phyloP scores from a whole-genome alignment of 2,797 vertebrate species.

The Vespertilio murinus region DNA sequence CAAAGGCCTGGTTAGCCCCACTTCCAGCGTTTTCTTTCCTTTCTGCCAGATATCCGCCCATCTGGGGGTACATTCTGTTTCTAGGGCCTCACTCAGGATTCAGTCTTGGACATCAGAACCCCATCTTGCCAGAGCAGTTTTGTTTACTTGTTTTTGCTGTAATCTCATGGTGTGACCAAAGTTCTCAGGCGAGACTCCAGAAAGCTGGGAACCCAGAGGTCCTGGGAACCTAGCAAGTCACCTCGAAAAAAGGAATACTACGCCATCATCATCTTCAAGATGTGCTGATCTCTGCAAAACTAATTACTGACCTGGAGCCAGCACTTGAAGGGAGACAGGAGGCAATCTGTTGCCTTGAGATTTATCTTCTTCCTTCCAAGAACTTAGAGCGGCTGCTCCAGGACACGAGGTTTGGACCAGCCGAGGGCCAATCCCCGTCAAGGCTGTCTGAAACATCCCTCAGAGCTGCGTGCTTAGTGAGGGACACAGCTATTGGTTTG shows the following conservation, averaged over 20 bases:
- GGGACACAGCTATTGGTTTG: slow-evolving; percentile 36
- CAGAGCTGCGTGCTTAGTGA: not conserved
- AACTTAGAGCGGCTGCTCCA: not conserved
- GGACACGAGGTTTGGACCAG: slow-evolving; percentile 20
- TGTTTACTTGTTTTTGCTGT: not conserved
- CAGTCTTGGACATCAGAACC: not conserved
- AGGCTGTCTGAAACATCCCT: slow-evolving; percentile 55
- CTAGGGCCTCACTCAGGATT: not conserved
- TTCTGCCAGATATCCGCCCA: not conserved
- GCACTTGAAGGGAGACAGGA: slow-evolving; percentile 32
- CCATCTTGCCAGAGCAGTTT: not conserved
- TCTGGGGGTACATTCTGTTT: not conserved
- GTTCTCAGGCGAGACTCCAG: not conserved
- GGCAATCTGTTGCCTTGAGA: slow-evolving; percentile 62
- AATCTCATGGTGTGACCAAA: not conserved
- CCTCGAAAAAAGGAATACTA: slow-evolving; percentile 27
- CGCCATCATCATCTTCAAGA: not conserved
- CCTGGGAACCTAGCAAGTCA: not conserved
- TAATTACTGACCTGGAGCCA: slow-evolving; percentile 51
- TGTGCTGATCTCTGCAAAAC: not conserved
- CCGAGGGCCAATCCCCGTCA: slow-evolving; percentile 52
- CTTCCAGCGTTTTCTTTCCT: not conserved
- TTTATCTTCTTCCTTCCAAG: slow-evolving; percentile 58
- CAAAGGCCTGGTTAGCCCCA: not conserved
- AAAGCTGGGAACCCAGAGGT: not conserved